phyloP scores from a whole-genome alignment of 1,140 invertebrate species.

The Manduca sexta region DNA sequence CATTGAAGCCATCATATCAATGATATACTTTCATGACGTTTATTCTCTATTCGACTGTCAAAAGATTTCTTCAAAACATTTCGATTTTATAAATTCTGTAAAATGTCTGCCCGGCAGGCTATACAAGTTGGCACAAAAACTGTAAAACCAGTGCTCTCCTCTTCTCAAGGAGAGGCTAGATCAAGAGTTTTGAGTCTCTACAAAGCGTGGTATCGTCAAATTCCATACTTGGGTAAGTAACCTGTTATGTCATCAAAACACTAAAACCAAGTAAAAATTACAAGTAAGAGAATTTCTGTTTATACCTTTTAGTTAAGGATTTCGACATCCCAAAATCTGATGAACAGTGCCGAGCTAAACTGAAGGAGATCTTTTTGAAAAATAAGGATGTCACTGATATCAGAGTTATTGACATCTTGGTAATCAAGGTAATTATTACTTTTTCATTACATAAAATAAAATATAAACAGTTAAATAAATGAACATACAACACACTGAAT shows the following conservation, averaged over 20 bases:
- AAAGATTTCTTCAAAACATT: too few species aligned
- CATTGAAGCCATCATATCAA: too few species aligned
- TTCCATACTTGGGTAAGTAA: slow-evolving; percentile 83
- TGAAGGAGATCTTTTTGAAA: slow-evolving; percentile 85
- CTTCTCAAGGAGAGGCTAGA: slow-evolving; percentile 83
- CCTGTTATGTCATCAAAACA: slow-evolving; percentile 55
- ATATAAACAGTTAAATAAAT: too few species aligned
- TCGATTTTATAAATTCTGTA: neutral
- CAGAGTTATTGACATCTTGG: slow-evolving; percentile 91
- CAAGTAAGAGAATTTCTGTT: too few species aligned
- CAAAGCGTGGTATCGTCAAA: slow-evolving; percentile 91
- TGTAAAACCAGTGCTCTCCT: slow-evolving; percentile 90
- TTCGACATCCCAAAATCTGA: slow-evolving; percentile 86
- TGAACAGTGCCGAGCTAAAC: slow-evolving; percentile 79
- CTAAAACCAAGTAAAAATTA: too few species aligned
- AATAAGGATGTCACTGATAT: slow-evolving; percentile 87
- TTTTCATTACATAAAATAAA: neutral
- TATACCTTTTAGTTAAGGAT: slow-evolving; percentile 78
- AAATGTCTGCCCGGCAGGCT: slow-evolving; percentile 72
- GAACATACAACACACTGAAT: too few species aligned
- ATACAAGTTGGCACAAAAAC: slow-evolving; percentile 76
- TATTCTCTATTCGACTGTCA: too few species aligned
- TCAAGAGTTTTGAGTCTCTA: slow-evolving; percentile 90
- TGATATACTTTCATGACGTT: too few species aligned
- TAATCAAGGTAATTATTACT: slow-evolving; percentile 84